phyloP scores from a whole-genome alignment of 1,140 invertebrate genomes.

The Bombus waltoni region DNA sequence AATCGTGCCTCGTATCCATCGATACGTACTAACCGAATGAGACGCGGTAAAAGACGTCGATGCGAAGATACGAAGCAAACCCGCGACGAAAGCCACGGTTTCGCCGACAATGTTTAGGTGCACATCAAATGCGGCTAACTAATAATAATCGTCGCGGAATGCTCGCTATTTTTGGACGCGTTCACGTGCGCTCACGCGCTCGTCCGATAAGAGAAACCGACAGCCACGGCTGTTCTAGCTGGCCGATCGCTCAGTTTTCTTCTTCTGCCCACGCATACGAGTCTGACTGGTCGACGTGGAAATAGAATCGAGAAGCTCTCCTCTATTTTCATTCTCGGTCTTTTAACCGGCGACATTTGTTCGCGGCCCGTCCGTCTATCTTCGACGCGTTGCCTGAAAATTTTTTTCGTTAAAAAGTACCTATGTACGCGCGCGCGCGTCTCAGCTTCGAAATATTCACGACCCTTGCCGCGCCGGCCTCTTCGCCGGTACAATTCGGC shows the following conservation, averaged over 20 bases:
- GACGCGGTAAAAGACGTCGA: too few species aligned
- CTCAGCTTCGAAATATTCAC: not conserved
- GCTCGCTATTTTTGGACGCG: conserved; percentile 62
- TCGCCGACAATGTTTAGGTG: conserved; percentile 48
- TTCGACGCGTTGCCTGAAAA: not conserved
- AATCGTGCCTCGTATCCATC: not conserved
- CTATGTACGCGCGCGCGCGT: not conserved
- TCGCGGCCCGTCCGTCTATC: not conserved
- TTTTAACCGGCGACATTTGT: conserved; percentile 10
- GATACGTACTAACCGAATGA: not conserved
- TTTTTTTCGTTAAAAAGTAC: not conserved
- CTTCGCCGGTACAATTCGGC: too few species aligned
- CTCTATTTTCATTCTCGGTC: conserved; percentile 48
- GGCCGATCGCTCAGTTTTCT: conserved; percentile 52
- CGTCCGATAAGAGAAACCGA: conserved; percentile 54
- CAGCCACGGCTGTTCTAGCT: conserved; percentile 22
- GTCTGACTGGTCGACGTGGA: conserved; percentile 40
- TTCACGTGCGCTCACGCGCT: conserved; percentile 34
- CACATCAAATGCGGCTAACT: conserved; percentile 38
- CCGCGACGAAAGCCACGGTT: not conserved
- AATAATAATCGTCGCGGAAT: conserved; percentile 70
- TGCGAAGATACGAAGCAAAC: not conserved
- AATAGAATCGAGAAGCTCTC: conserved; percentile 59
- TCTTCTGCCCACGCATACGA: conserved; percentile 53
- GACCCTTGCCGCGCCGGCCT: not conserved